Conservation (phyloP, 2,797 vertebrate genomes). For the Cossypha niveicapilla region DNA sequence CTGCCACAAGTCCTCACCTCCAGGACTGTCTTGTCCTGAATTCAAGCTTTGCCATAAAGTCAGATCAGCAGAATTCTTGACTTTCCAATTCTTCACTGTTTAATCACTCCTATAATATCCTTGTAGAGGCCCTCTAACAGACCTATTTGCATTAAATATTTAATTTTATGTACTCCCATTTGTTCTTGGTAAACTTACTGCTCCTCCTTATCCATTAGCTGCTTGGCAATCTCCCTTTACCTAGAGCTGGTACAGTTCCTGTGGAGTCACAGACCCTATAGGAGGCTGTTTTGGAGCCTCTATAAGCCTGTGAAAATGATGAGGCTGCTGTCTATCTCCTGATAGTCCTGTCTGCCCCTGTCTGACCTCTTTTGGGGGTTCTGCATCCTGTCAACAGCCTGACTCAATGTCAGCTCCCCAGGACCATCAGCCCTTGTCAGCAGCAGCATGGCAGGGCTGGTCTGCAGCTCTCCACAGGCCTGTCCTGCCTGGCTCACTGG, state of each 20-base stretch:
- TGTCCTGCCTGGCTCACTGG: rapidly evolving
- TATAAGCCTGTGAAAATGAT: neutral
- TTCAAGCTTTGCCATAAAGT: neutral
- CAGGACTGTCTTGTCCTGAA: neutral
- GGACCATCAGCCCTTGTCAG: neutral
- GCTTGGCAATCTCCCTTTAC: neutral
- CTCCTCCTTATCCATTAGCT: neutral
- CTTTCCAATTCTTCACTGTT: neutral
- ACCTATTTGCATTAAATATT: neutral
- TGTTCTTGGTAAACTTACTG: neutral
- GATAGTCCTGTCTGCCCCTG: neutral
- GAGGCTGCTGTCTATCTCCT: neutral
- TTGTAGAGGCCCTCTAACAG: neutral
- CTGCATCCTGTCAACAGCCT: rapidly evolving
- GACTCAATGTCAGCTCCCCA: too few species aligned
- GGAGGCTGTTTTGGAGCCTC: neutral
- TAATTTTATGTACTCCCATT: neutral
- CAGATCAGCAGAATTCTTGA: neutral
- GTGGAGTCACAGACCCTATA: neutral
- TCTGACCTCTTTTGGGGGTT: neutral
- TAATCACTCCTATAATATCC: rapidly evolving
- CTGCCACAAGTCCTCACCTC: neutral
- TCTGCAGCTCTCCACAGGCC: neutral
- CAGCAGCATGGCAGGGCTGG: rapidly evolving
- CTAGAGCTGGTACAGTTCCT: neutral